Base-by-base conservation (phyloP, 2,113 vertebrate genomes). In the Corythoichthys haematopterus region DNA sequence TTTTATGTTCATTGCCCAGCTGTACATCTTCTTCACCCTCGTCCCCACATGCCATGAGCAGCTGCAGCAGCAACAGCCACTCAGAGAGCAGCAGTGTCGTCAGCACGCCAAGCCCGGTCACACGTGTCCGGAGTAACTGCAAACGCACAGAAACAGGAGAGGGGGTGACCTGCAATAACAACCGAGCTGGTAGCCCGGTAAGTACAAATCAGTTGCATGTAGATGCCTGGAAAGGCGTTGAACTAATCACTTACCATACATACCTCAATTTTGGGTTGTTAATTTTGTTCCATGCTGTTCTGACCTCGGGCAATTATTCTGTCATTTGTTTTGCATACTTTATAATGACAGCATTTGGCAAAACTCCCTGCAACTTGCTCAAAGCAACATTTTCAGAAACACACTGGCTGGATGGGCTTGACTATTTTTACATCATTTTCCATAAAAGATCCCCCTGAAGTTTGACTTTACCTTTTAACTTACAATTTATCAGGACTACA, bases 81-180 rank as follows among this genome's bases (percentile, higher is more conserved):
- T 91, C 92, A 3, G 92, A 90, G 83, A 90, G 83, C 2, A 92
- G 91, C 86, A 93, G 92, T 74, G 68, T 87, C 0, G 88, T 90
- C 66, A 94, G 91, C 76, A 90, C 92, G 1, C 91, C 89, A 6
- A 90, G 90, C 70, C 89, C 90, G 0, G 76, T 91, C 47, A 74
- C 85, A 53, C 72, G 88, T 35, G 87, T 91, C 63, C 84, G 88
- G 45, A 89, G 88, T 12, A 90, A 90, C 79, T 82, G 80, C 72
- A 91, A 88, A 67, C 84, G 81, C 56, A 65, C 3, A 0, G 68
- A 78, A 46, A 61, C 1, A 1, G 13, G 12, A 0, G 14, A 4
- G 0, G 72, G 57, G 4, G 7, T 14, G 11, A 60, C 38, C 14
- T 28, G 28, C 14, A 68, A 64, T 15, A 38, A 75, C 47, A 76